Evolutionary conservation across 2,113 vertebrate species (phyloP), one percentile per base, ranked within the genome.

Genomic region (Pseudopipra pipra): DNA sequence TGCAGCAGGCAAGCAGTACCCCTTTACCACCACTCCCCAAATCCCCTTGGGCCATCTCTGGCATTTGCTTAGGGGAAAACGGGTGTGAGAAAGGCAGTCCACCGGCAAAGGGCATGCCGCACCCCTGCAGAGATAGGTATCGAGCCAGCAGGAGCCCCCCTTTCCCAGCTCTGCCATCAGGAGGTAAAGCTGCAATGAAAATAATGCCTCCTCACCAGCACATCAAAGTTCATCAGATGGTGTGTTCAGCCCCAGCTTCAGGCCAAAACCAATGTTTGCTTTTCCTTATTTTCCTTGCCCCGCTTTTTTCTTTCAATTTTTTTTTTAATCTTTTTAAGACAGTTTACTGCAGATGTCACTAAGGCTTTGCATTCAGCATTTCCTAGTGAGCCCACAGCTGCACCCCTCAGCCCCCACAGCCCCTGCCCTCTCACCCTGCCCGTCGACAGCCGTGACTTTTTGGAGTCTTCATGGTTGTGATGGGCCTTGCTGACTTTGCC

Each of bases 381-480:
- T 71, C 76, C 54, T 6, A 5, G 55, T 3, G 0, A 82, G 74
- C 15, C 49, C 12, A 3, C 55, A 81, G 54, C n/a, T 74, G 46
- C 35, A 67, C 47, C 24, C 5, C 0, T 71, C 11, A 75, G 52
- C 9, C 47, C 70, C 71, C 52, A n/a, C 4, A 7, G 5, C 11
- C 21, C 7, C 47, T 46, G 52, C 59, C 52, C 70, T 96, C 98
- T 97, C 76, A 98, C 98, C 98, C 98, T 97, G 80, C 95, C 85
- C 2, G 97, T 88, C 2, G 97, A 95, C 6, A 96, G 96, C 77
- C 98, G 97, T 1, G 98, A 93, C 85, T 98, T 98, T 97, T 98
- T 98, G 11, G 97, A 94, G 59, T 98, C 98, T 21, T 98, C 98
- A 0, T 94, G 70, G 74, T 96, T 89, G 9, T 95, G 96, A 71